Conservation (phyloP, 1,140 invertebrate species). For the Drosophila paulistorum region DNA sequence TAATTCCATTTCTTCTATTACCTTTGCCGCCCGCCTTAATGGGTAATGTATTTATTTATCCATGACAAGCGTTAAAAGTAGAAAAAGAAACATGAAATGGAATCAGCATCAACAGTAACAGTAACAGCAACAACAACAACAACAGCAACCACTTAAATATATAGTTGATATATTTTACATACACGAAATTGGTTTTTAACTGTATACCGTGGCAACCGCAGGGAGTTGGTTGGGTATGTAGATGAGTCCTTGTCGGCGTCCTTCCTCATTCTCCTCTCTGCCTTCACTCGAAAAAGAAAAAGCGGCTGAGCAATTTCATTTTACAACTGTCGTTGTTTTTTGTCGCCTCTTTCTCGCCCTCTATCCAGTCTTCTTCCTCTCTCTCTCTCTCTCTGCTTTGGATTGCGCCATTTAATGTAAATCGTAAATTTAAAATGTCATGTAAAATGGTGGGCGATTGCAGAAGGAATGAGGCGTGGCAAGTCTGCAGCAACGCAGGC, state of each 20-base stretch:
- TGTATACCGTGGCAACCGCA: slow-evolving; percentile 63
- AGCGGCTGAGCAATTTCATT: slow-evolving; percentile 72
- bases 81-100: slow-evolving; percentile 23
- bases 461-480: slow-evolving; percentile 52
- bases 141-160: slow-evolving; percentile 69
- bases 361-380: slow-evolving; percentile 23
- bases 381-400: slow-evolving; percentile 51
- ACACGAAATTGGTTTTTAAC: slow-evolving; percentile 81
- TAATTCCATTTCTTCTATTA: slow-evolving; percentile 33
- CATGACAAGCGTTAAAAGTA: slow-evolving; percentile 65
- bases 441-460: slow-evolving; percentile 64
- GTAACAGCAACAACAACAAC: slow-evolving; percentile 10
- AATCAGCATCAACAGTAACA: slow-evolving; percentile 44
- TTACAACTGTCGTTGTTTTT: slow-evolving; percentile 77
- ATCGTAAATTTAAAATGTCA: slow-evolving; percentile 81
- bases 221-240: slow-evolving; percentile 10
- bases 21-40: slow-evolving; percentile 52
- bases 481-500: slow-evolving; percentile 48
- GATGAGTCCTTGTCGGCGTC: slow-evolving; percentile 30
- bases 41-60: slow-evolving; percentile 68
- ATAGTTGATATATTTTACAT: slow-evolving; percentile 81
- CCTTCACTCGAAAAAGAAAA: slow-evolving; percentile 4
- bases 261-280: background rate
- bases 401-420: slow-evolving; percentile 80
- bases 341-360: slow-evolving; percentile 15